Base-by-base conservation (phyloP, 1,140 invertebrate genomes). In the Formica selysi region DNA sequence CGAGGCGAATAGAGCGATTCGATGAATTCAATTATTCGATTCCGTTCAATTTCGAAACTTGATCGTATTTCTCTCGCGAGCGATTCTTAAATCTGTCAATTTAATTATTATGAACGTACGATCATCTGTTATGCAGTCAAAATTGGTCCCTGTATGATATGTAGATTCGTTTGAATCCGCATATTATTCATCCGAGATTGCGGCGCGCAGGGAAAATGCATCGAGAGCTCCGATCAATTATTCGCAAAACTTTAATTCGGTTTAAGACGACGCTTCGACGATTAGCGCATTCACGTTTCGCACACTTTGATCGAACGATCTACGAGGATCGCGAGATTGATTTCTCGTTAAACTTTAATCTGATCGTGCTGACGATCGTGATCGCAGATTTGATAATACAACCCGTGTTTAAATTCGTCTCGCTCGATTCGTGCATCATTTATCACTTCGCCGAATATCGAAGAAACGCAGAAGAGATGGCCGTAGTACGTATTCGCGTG, bases 191-290 rank as follows among this genome's bases (percentile, higher is more conserved):
- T 36, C 1, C 54, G 6, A 61, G 19, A 83, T 83, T 73, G 38
- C 32, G 65, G 38, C n/a, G 51, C 13, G 2, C 11, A 5, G n/a
- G 22, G 78, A 71, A 71, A 81, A 59, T 41, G 48, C 65, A 81
- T 48, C 4, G 32, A 32, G 51, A 81, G 44, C 38, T 41, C 11
- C 79, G 67, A 71, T 83, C 54, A 74, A 83, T 83, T 83, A 83
- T 83, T 83, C 68, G 38, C 79, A 29, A 26, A 74, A 74, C 54
- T 83, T 83, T 11, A 29, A 74, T 83, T 83, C n/a, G 38, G 13
- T 83, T 73, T 61, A 83, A 61, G 79, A 74, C 79, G 68, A 22
- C 41, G 54, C 26, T 22, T 3, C 54, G 79, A 51, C 79, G 26
- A 83, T 83, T 83, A 83, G 38, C 51, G 26, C 38, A 8, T 61